Percentiles rank a stretch among this genome's conserved stretches.
Conservation (phyloP, 2,113 vertebrate species). For the Lycaon pictus region DNA sequence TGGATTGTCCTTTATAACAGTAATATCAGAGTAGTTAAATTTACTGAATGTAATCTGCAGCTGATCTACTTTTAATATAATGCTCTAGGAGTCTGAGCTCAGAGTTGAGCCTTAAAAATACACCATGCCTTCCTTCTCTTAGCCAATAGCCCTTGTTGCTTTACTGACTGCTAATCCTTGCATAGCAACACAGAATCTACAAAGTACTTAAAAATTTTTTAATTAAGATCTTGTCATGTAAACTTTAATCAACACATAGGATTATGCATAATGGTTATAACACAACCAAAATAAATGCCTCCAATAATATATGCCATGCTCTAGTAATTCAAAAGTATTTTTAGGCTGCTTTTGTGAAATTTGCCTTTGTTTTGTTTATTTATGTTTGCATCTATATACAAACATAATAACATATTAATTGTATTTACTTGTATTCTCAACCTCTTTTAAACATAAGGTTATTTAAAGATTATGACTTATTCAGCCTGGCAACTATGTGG, state of each 20-base stretch:
- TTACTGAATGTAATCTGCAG: not conserved
- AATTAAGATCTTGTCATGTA: slow-evolving; percentile 67
- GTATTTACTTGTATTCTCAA: not conserved
- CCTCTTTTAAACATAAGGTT: slow-evolving; percentile 18
- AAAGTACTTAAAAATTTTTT: slow-evolving; percentile 36
- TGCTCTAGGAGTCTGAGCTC: not conserved
- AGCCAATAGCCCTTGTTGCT: not conserved
- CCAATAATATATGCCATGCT: not conserved
- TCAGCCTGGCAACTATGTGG: not conserved
- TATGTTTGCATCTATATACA: not conserved
- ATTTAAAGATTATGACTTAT: not conserved
- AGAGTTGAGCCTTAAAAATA: not conserved
- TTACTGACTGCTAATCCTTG: slow-evolving; percentile 51
- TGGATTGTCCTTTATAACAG: not conserved
- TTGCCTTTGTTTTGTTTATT: not conserved
- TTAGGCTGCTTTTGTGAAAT: not conserved
- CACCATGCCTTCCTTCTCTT: not conserved
- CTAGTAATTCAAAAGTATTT: not conserved
- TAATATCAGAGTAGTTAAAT: not conserved
- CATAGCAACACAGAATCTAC: not conserved
- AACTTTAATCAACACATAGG: slow-evolving; percentile 42
- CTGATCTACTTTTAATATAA: not conserved
- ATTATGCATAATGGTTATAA: not conserved
- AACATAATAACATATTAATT: not conserved
- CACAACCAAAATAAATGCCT: slow-evolving; percentile 42